Evolutionary conservation across 2,888 invertebrate species (phyloP).

Genomic region (Chromoteleia sp.): DNA sequence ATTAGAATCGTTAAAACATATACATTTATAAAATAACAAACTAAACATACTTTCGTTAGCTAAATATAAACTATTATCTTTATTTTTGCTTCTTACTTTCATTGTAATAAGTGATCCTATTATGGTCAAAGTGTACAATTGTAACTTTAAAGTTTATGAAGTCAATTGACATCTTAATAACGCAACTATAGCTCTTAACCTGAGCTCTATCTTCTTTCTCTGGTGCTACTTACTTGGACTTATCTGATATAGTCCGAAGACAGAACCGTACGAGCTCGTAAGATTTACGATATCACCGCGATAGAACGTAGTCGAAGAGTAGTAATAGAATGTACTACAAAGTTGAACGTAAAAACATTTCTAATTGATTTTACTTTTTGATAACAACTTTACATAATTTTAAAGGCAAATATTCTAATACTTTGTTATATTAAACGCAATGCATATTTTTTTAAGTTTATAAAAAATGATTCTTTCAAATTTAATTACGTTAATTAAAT

Average conservation of each 20-base stretch:
- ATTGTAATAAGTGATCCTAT: not conserved
- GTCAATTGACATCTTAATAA: conserved; percentile 57
- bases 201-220: conserved; percentile 34
- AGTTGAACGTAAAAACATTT: conserved; percentile 55
- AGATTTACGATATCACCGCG: conserved; percentile 60
- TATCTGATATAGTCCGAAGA: conserved; percentile 57
- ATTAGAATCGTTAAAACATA: too few species aligned
- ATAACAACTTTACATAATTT: too few species aligned
- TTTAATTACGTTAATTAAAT: too few species aligned
- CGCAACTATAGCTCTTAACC: conserved; percentile 47
- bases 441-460: too few species aligned
- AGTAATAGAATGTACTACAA: conserved; percentile 62
- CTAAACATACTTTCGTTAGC: too few species aligned
- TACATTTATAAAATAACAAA: too few species aligned
- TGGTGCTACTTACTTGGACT: conserved; percentile 53
- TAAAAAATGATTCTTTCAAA: too few species aligned
- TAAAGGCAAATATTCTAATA: too few species aligned
- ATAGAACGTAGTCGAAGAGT: conserved; percentile 58
- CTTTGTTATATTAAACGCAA: too few species aligned
- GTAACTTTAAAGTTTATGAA: conserved; percentile 16
- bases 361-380: conserved; percentile 57
- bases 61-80: too few species aligned
- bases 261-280: conserved; percentile 56
- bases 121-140: conserved; percentile 1
- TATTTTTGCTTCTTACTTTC: too few species aligned